Base-by-base conservation (phyloP, 2,888 invertebrate species). In the Philhelius pedissequus region DNA sequence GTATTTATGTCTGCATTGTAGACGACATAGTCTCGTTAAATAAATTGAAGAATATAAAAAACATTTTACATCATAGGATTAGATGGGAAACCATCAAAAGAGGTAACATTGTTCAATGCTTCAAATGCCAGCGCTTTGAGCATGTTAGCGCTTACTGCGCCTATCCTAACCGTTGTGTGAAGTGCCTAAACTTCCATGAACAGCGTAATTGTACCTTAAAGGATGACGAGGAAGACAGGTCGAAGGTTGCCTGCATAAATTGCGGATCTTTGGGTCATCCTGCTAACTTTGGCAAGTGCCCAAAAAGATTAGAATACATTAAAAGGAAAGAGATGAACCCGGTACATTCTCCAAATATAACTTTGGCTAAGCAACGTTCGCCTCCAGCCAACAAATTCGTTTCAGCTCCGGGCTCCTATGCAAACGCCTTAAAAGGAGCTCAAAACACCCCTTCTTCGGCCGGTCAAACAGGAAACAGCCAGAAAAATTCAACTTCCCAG, bases 231-330 rank as follows among this genome's bases (percentile, higher is more conserved):
- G 20, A 20, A 7, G 35, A 56, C 18, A 56, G 13, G 7, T 0
- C 30, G 2, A 30, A 56, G 1, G 56, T 35, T 11, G 43, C 20
- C 0, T 69, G 54, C 8, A 32, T 69, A 2, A 43, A 69, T 22
- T 69, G 54, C 7, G 54, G 32, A 0, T 32, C 7, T 0, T 3
- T 13, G 4, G 13, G 13, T 4, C 35, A 35, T 3, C 35, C 35
- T 3, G 13, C 35, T 2, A 35, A 70, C 13, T 58, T 48, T 22
- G 48, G 48, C 1, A 13, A 25, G 2, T 58, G 70, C 9, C 32
- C 32, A 0, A 70, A 70, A 25, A n/a, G 45, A 0, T 87, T 87
- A 6, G 88, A 88, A 6, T 60, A 56, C 11, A 58, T 32, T 0
- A 27, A 54, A 18, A 54, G 25, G 25, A n/a, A 5, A 38, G 5